Evolutionary conservation across 1,140 invertebrate species (phyloP).

Genomic region (Zaprionus nigranus): DNA sequence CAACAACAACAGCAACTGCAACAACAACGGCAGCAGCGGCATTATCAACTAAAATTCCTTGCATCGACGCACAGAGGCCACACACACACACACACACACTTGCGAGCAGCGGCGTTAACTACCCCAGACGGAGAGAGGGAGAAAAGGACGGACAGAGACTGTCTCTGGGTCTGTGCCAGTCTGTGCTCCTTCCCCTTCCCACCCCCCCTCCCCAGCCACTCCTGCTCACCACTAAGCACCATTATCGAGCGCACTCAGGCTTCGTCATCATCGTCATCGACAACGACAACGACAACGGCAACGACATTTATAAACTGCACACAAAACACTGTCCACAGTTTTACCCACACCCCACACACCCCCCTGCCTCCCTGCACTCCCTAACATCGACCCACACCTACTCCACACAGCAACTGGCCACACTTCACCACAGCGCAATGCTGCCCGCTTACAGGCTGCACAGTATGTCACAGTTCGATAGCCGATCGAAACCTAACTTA

Average conservation of each 20-base stretch:
- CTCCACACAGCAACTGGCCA: not conserved
- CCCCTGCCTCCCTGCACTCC: not conserved
- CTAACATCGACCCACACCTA: not conserved
- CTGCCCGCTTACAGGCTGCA: constrained; percentile 14
- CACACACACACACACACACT: constrained; percentile 25
- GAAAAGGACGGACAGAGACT: constrained; percentile 5
- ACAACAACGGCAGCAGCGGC: constrained; percentile 6
- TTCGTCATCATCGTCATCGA: constrained; percentile 11
- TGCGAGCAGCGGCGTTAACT: constrained; percentile 5
- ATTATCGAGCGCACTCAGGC: constrained; percentile 55
- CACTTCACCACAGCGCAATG: not conserved
- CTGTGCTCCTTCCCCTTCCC: not conserved
- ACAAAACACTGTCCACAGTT: constrained; percentile 70
- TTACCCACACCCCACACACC: constrained; percentile 4
- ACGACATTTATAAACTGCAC: constrained; percentile 80
- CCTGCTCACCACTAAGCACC: constrained; percentile 33
- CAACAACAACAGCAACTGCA: constrained; percentile 29
- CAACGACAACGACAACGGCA: constrained; percentile 53
- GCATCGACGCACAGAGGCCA: constrained; percentile 70
- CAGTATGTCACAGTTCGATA: constrained; percentile 17
- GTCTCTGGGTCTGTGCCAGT: constrained; percentile 1
- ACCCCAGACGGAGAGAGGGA: not conserved
- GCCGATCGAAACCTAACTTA: not conserved
- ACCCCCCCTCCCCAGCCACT: not conserved
- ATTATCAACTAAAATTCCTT: constrained; percentile 78